Evolutionary conservation across 92 coral and sea anemone genomes (phyloP), one percentile per base, ranked within the genome.

Genomic region (Phymanthus crucifer): DNA sequence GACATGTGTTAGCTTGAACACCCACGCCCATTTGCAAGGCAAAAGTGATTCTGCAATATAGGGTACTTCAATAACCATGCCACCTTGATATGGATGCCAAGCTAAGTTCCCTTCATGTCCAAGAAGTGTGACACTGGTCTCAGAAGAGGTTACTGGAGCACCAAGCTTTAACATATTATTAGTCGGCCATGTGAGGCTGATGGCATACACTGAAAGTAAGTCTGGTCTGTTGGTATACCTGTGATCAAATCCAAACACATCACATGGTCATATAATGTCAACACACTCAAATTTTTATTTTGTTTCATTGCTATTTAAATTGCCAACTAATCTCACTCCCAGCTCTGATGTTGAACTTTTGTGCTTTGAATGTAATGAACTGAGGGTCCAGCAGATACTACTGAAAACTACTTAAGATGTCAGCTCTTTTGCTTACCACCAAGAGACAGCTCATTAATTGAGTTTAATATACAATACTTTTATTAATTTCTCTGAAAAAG

Each of bases 11-110:
- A 95, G 69, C 74, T 93, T 95, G 40, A 95, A 87, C 4, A 89
- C 96, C 99, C 99, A 95, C 1, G 96, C 99, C 97, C 98, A 95
- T 34, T 81, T 71, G 47, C 91, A 86, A 6, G 99, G 99, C 73
- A 95, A 82, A 48, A 84, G 78, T 4, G 90, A 70, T 16, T 81
- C 78, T 67, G 98, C 84, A 27, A 90, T 88, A 5, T 74, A 71
- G 24, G 99, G 99, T 36, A 95, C 68, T 70, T 85, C 70, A 35
- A 95, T 93, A 32, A 48, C 76, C 74, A 93, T 87, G 21, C 92
- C 96, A 27, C 75, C 33, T 12, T 73, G 8, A 2, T 84, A 83
- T 40, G 85, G 76, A 29, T 74, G 73, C 97, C 97, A 95, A 2
- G 70, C 18, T 17, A 95, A 67, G 36, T 83, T 40, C 23, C 43